phyloP scores from a whole-genome alignment of 2,888 invertebrate species.

The Synergus umbraculus region DNA sequence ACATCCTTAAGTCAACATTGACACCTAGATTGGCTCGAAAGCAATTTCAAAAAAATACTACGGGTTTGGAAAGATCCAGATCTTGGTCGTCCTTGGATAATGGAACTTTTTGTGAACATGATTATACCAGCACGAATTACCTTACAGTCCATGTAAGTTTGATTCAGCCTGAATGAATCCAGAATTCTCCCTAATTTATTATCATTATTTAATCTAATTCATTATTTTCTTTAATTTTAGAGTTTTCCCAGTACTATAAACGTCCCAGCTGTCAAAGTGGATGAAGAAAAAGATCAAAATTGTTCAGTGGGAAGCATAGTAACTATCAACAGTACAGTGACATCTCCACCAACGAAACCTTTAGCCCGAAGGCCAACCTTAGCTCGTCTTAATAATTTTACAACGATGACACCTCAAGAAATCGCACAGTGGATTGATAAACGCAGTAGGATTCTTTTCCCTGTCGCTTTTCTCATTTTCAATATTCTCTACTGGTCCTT shows the following conservation, averaged over 20 bases:
- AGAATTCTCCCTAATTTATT: neutral
- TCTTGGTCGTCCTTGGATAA: conserved; percentile 86
- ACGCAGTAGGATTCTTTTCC: conserved; percentile 87
- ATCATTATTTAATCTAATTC: neutral
- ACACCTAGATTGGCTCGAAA: conserved; percentile 88
- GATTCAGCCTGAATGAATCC: conserved; percentile 16
- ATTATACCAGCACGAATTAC: conserved; percentile 84
- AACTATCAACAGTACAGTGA: conserved; percentile 67
- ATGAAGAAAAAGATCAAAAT: conserved; percentile 80
- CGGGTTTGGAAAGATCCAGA: conserved; percentile 83
- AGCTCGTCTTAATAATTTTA: conserved; percentile 76
- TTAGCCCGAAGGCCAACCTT: conserved; percentile 71
- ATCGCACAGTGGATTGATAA: conserved; percentile 93
- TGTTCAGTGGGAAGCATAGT: conserved; percentile 70
- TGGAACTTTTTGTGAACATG: conserved; percentile 79
- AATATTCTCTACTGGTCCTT: conserved; percentile 90
- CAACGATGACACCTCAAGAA: conserved; percentile 92
- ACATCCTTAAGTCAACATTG: conserved; percentile 89
- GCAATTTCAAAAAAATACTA: conserved; percentile 83
- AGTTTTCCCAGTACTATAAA: conserved; percentile 83
- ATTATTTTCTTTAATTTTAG: conserved; percentile 71
- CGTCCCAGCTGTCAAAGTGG: conserved; percentile 85
- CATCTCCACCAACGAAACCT: conserved; percentile 64
- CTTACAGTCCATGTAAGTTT: conserved; percentile 85
- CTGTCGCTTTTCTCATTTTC: conserved; percentile 87